Percentiles rank a stretch among this genome's conserved stretches.
Conservation (phyloP, 2,797 vertebrate genomes). For the Oophaga sylvatica region DNA sequence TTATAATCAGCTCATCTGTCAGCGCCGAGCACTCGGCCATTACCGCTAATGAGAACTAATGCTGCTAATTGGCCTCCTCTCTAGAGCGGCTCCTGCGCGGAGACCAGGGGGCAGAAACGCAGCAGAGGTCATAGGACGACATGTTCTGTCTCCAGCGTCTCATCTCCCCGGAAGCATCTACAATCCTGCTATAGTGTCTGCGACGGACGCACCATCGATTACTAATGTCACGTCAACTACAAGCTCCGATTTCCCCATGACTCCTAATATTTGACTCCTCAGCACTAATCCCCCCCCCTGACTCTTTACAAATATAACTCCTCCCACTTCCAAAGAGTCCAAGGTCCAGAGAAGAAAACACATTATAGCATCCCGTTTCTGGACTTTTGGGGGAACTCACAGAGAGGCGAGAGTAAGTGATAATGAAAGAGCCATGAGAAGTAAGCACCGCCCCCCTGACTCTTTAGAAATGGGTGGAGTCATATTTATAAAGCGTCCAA, state of each 20-base stretch:
- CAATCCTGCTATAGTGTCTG: background rate
- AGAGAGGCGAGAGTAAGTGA: too few species aligned
- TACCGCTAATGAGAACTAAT: slow-evolving; percentile 9
- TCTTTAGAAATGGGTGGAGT: too few species aligned
- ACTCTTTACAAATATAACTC: background rate
- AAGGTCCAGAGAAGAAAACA: too few species aligned
- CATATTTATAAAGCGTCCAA: too few species aligned
- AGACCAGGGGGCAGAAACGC: background rate
- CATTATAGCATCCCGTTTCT: too few species aligned
- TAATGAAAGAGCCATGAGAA: too few species aligned
- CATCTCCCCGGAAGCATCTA: background rate
- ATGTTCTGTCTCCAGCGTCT: background rate
- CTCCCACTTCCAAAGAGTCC: background rate
- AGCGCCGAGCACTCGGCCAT: background rate
- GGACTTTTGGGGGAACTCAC: too few species aligned
- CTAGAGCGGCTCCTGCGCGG: background rate
- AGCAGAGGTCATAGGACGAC: background rate
- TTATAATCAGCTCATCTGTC: slow-evolving; percentile 32
- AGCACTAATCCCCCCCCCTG: background rate
- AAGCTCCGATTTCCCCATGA: too few species aligned
- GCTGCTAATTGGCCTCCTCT: slow-evolving; percentile 20
- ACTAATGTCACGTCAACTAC: background rate
- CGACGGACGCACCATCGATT: background rate
- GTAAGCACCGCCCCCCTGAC: too few species aligned
- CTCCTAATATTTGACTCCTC: background rate